Evolutionary conservation across 2,888 invertebrate genomes (phyloP).

Genomic region (Leuctra nigra): DNA sequence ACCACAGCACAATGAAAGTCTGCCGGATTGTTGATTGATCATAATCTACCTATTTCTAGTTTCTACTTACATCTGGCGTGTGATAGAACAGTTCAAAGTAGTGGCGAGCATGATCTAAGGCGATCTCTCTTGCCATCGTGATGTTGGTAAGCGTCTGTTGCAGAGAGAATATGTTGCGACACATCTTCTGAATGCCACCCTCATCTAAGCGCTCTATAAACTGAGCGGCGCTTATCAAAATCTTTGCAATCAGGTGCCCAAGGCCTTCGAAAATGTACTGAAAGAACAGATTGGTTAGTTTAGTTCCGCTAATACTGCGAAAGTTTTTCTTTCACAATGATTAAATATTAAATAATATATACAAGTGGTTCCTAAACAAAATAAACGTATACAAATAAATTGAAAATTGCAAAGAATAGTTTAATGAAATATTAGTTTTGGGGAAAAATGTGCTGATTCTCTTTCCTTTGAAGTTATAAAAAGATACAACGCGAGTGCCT

Average conservation of each 20-base stretch:
- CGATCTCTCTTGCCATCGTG: constrained; percentile 71
- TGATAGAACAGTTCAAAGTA: constrained; percentile 83
- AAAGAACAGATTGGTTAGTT: no score
- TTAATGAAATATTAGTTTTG: no score
- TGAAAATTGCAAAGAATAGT: no score
- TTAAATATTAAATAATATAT: no score
- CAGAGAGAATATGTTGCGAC: constrained; percentile 74
- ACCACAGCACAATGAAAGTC: background rate
- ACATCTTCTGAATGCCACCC: constrained; percentile 75
- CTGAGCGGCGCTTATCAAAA: constrained; percentile 73
- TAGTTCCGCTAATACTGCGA: no score
- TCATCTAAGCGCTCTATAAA: constrained; percentile 75
- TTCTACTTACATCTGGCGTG: constrained; percentile 66
- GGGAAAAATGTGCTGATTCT: no score
- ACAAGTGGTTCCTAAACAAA: no score
- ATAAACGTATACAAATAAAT: no score
- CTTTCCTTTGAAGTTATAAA: no score
- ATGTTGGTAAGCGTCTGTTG: constrained; percentile 83
- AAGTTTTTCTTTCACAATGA: no score
- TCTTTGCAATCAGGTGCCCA: constrained; percentile 73
- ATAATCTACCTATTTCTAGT: background rate
- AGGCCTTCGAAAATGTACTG: constrained; percentile 89
- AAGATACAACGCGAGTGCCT: no score
- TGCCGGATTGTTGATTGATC: no score
- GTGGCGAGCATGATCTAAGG: constrained; percentile 80